Evolutionary conservation across 2,888 invertebrate species (phyloP).

Genomic region (Agrochola litura): DNA sequence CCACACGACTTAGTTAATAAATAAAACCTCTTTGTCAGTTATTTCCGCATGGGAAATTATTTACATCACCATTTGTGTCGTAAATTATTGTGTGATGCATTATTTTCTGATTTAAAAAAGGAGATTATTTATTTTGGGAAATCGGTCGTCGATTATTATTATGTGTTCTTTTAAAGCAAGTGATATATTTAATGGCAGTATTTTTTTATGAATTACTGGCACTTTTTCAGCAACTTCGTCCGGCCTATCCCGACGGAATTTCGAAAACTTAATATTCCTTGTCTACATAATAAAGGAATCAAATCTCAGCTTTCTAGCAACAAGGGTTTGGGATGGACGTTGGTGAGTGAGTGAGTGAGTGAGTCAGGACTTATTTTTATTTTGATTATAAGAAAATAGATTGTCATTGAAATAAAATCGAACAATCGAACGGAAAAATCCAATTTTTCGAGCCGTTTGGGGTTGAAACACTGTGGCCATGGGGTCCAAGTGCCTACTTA

Average conservation of each 20-base stretch:
- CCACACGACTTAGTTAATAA: constrained; percentile 36
- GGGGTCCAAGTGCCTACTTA: no score
- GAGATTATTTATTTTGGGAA: not conserved
- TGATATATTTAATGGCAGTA: not conserved
- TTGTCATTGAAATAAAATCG: not conserved
- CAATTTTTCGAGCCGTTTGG: no score
- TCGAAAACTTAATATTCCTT: not conserved
- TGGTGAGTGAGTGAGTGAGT: not conserved
- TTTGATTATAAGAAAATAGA: not conserved
- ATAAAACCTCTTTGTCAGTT: constrained; percentile 44
- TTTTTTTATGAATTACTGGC: not conserved
- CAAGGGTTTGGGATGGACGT: not conserved
- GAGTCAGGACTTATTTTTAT: not conserved
- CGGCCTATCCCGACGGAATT: not conserved
- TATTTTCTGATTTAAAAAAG: not conserved
- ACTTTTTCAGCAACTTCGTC: not conserved
- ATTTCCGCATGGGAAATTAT: constrained; percentile 28
- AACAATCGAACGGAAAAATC: not conserved
- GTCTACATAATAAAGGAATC: not conserved
- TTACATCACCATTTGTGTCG: constrained; percentile 21
- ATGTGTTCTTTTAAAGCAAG: not conserved
- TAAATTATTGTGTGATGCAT: constrained; percentile 4
- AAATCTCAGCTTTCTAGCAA: not conserved
- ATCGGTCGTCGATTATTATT: not conserved
- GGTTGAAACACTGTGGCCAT: no score